A percentile compares a stretch with the other conserved stretches of the same genome.
Conservation (phyloP, 2,797 vertebrate species). For the Danio albolineatus region DNA sequence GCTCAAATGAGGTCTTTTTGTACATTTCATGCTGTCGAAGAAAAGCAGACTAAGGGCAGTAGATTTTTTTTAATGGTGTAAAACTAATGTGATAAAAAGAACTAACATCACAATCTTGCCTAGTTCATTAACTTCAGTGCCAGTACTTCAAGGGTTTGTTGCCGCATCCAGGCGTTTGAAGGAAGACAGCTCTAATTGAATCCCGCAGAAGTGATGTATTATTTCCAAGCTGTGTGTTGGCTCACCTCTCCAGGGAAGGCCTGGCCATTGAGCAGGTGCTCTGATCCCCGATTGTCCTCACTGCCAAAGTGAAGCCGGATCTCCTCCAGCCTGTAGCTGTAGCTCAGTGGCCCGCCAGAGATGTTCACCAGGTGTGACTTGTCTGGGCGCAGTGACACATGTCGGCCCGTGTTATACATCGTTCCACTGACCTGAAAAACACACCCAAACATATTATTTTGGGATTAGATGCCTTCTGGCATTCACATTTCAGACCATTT, state of each 20-base stretch:
- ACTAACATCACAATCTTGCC: constrained; percentile 11
- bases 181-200: constrained; percentile 27
- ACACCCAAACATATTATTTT: not conserved
- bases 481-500: not conserved
- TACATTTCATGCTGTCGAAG: not conserved
- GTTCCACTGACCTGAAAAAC: constrained; percentile 87
- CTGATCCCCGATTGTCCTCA: constrained; percentile 91
- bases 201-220: constrained; percentile 22
- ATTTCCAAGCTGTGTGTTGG: constrained; percentile 13
- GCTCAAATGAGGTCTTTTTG: not conserved
- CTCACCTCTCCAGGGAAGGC: constrained; percentile 96
- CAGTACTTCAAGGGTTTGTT: constrained; percentile 24
- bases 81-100: constrained; percentile 18
- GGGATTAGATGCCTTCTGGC: not conserved
- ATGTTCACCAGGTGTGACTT: constrained; percentile 94
- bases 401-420: constrained; percentile 96
- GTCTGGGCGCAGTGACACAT: constrained; percentile 91
- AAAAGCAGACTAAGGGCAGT: not conserved
- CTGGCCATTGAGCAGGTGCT: constrained; percentile 94
- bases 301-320: constrained; percentile 93
- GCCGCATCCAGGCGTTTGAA: constrained; percentile 15
- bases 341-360: constrained; percentile 92
- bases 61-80: not conserved
- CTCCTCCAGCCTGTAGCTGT: constrained; percentile 93
- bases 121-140: constrained; percentile 33